Base-by-base conservation (phyloP, 1,140 invertebrate genomes). In the Cydia strobilella region DNA sequence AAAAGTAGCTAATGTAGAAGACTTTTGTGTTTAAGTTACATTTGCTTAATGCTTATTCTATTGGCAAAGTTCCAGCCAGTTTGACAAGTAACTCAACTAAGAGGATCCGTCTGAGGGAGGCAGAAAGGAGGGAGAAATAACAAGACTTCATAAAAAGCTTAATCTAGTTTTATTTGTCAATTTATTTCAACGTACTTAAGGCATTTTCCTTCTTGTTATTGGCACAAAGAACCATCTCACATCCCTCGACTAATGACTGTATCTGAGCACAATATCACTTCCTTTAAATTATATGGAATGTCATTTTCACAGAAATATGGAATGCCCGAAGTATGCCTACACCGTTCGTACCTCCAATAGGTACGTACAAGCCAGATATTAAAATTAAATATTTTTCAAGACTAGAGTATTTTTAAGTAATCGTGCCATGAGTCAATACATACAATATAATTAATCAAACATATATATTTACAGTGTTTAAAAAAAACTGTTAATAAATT, bases 151-250 rank as follows among this genome's bases (percentile, higher is more conserved):
- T 88, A 87, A 89, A 91, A 92, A 92, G 90, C 90, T 92, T 92
- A 92, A 82, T 86, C 88, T 90, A 90, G 75, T 79, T 84, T 92
- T 92, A 92, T 91, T 92, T 92, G 90, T 92, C 90, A 87, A 87
- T 89, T 89, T 86, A 69, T 69, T 66, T 69, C 65, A 90, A 91
- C 86, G 80, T 91, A 90, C 90, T 86, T 92, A 92, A 92, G 90
- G 89, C 90, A 91, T 89, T 84, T 84, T 90, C 82, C 88, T 85
- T 87, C 85, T 78, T 81, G 79, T 81, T 84, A 90, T 92, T 92
- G 89, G 89, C 90, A 91, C 90, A 90, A 89, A 84, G 82, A 89
- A 86, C 87, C 90, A 82, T 82, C 84, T 42, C 48, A 69, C 74
- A 77, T 82, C 80, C 84, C 82, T 82, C 85, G 78, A 81, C 81